Conservation (phyloP, 2,797 vertebrate genomes). For the Rhabdophis nuchalis region DNA sequence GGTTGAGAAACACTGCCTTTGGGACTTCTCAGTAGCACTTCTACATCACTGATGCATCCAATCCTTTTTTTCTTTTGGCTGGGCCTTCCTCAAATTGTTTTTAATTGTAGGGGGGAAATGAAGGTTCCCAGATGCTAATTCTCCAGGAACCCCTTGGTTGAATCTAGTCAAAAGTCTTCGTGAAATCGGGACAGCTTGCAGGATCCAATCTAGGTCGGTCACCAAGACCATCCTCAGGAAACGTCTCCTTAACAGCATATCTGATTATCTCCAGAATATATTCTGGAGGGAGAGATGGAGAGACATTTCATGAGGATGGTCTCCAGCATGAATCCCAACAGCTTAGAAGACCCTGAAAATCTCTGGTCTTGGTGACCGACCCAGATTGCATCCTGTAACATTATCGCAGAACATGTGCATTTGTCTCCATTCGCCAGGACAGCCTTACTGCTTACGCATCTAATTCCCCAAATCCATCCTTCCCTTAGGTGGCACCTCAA, state of each 20-base stretch:
- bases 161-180: not conserved
- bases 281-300: not conserved
- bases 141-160: not conserved
- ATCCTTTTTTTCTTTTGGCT: not conserved
- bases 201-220: not conserved
- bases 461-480: not conserved
- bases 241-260: not conserved
- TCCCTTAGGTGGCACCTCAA: not conserved
- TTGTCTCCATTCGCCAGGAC: not conserved
- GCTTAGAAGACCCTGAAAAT: not conserved
- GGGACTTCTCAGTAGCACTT: not conserved
- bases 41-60: not conserved
- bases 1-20: not conserved
- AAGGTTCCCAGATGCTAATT: not conserved
- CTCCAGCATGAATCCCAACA: not conserved
- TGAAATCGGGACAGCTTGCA: not conserved
- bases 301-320: not conserved
- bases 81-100: not conserved
- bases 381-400: not conserved
- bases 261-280: not conserved
- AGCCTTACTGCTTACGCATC: not conserved
- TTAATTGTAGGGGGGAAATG: not conserved
- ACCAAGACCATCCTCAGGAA: not conserved
- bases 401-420: not conserved
- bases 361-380: not conserved